Percentiles rank a stretch among this genome's conserved stretches.
These are phyloP conservation scores for Gila orcuttii DNA, from an alignment of 2,113 vertebrate species.

Conservation along the genomic window DNA sequence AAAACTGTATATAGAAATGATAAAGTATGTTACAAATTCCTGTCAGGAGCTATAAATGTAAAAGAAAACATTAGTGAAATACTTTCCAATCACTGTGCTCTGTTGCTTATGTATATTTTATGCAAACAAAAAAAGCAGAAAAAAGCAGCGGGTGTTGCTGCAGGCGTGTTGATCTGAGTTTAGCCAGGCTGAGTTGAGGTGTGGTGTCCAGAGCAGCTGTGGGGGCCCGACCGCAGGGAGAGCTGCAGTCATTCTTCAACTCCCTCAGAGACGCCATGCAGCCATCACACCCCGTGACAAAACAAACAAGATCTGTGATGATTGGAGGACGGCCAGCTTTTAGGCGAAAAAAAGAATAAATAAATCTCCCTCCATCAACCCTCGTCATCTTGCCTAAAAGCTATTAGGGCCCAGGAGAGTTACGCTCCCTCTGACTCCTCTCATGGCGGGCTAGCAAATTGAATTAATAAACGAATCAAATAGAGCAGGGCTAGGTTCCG, in stretches of 20 bases:
- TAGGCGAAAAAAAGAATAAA: conserved; percentile 56
- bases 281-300: conserved; percentile 61
- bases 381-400: conserved; percentile 34
- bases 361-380: conserved; percentile 51
- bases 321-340: conserved; percentile 59
- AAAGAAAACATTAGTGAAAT: neutral
- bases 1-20: neutral
- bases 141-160: neutral
- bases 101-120: neutral
- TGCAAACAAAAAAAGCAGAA: neutral
- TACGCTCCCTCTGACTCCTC: conserved; percentile 25
- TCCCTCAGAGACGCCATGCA: conserved; percentile 52
- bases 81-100: neutral
- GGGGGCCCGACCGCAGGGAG: conserved; percentile 40
- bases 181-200: conserved; percentile 24
- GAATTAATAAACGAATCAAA: conserved; percentile 43
- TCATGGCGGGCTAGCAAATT: conserved; percentile 37
- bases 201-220: conserved; percentile 47
- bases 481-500: conserved; percentile 1
- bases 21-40: neutral
- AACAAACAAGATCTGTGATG: conserved; percentile 65
- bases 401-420: conserved; percentile 54
- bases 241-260: conserved; percentile 56
- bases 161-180: conserved; percentile 34
- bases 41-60: neutral